Conservation (phyloP, 2,113 vertebrate species). For the Electrona antarctica region DNA sequence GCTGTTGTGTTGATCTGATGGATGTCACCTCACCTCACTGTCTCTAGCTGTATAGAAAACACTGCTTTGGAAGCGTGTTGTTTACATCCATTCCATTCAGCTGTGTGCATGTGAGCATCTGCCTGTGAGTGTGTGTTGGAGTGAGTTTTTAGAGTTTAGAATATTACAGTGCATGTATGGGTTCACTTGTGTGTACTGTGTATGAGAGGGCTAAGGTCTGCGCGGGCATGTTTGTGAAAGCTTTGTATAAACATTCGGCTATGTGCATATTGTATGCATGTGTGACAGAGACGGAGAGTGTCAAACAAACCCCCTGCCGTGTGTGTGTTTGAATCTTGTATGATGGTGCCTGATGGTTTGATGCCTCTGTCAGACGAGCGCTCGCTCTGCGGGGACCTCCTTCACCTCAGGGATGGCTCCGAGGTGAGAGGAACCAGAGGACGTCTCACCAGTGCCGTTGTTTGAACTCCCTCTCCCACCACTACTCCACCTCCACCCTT, state of each 20-base stretch:
- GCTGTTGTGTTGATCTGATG: constrained; percentile 36
- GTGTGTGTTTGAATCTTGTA: constrained; percentile 9
- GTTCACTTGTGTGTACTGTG: constrained; percentile 11
- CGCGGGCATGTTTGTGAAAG: too few relatives aligned
- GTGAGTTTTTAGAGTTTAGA: too few relatives aligned
- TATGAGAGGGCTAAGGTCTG: background rate
- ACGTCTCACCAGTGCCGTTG: constrained; percentile 42
- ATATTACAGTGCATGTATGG: constrained; percentile 1
- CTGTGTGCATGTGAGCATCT: background rate
- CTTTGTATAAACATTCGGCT: too few relatives aligned
- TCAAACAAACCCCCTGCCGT: background rate
- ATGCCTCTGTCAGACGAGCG: constrained; percentile 21
- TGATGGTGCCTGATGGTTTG: constrained; percentile 43
- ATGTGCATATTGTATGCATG: background rate
- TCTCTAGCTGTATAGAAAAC: constrained; percentile 29
- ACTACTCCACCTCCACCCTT: background rate
- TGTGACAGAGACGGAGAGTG: background rate
- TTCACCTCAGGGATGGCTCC: constrained; percentile 51
- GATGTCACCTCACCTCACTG: constrained; percentile 59
- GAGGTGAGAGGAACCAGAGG: constrained; percentile 65
- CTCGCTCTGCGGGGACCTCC: constrained; percentile 28
- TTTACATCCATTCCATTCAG: constrained; percentile 39
- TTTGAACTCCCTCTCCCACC: constrained; percentile 45
- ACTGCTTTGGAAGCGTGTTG: constrained; percentile 34
- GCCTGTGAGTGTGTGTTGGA: constrained; percentile 15